phyloP scores from a whole-genome alignment of 2,888 invertebrate species.

The Toxonevra muliebris region DNA sequence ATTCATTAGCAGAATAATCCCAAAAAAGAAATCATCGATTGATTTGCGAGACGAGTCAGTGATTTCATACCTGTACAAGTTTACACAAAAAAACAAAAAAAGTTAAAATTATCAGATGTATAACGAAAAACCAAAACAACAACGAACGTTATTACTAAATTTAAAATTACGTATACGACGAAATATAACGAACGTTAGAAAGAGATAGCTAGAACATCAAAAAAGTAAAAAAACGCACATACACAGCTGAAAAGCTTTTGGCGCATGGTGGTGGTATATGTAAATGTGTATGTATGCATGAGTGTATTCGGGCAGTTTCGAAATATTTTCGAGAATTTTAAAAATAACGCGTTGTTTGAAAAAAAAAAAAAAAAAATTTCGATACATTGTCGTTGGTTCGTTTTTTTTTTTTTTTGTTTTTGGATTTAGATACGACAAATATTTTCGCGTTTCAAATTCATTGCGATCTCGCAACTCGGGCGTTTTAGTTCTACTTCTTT shows the following conservation, averaged over 20 bases:
- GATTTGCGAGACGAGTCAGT: conserved; percentile 16
- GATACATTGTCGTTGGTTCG: conserved; percentile 38
- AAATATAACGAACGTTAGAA: too few species aligned
- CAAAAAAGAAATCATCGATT: conserved; percentile 3
- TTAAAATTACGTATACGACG: conserved; percentile 10
- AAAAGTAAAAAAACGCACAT: conserved; percentile 34
- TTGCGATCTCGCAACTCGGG: conserved; percentile 64
- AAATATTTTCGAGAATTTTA: conserved; percentile 59
- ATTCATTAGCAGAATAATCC: not conserved
- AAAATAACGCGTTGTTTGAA: conserved; percentile 54
- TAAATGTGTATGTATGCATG: too few species aligned
- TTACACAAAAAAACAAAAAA: not conserved
- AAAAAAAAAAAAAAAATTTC: conserved; percentile 40
- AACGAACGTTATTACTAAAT: not conserved
- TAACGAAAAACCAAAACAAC: conserved; percentile 3
- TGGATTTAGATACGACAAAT: conserved; percentile 38
- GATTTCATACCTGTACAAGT: conserved; percentile 32
- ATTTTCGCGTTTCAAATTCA: conserved; percentile 57
- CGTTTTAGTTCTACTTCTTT: conserved; percentile 55
- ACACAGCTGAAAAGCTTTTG: conserved; percentile 28
- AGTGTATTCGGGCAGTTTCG: conserved; percentile 25
- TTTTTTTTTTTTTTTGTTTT: conserved; percentile 35
- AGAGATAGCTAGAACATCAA: not conserved
- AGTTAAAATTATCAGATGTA: not conserved
- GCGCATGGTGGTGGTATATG: too few species aligned